Percentiles rank a stretch among this genome's conserved stretches.
Conservation (phyloP, 37 sponge, comb jelly and placozoan species). For the Spongilla lacustris region DNA sequence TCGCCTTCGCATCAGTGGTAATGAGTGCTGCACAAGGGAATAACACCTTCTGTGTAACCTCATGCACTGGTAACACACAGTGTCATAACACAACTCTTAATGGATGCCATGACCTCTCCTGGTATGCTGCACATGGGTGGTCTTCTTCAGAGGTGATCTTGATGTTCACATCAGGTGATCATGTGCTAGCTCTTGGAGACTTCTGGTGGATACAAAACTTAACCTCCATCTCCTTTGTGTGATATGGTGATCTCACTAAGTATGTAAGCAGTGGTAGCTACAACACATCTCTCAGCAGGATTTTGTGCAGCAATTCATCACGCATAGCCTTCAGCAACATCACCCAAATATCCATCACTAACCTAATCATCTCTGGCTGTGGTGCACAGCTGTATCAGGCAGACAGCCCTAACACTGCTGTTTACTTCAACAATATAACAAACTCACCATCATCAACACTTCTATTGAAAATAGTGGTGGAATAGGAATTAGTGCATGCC, state of each 20-base stretch:
- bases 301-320: background rate
- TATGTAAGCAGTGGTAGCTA: background rate
- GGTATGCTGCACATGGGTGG: background rate
- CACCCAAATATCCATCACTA: background rate
- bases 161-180: background rate
- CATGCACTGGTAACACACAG: background rate
- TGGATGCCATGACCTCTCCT: background rate
- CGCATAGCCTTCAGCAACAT: background rate
- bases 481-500: background rate
- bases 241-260: background rate
- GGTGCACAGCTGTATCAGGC: background rate
- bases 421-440: background rate
- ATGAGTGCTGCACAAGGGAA: background rate
- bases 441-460: background rate
- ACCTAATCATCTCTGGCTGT: background rate
- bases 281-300: background rate
- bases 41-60: background rate
- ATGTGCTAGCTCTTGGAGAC: background rate
- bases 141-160: background rate
- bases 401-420: background rate
- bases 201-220: background rate
- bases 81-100: background rate
- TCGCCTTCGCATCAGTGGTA: background rate
- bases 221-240: background rate
- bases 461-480: background rate